Evolutionary conservation across 1,140 invertebrate species (phyloP), one percentile per base, ranked within the genome.

Genomic region (Drosophila prosaltans): DNA sequence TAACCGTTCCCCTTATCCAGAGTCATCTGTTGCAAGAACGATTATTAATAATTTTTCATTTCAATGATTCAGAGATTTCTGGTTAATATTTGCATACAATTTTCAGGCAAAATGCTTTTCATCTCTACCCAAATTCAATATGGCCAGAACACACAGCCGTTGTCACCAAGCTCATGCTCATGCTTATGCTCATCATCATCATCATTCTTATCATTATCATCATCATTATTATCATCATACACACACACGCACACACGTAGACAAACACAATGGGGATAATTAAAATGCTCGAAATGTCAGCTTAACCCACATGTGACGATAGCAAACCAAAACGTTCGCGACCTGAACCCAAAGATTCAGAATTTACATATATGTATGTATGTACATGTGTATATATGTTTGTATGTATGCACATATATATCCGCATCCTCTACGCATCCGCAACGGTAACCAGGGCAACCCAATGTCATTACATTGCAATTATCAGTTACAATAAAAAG

Each of bases 391-490:
- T 51, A 24, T n/a, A 9, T 24, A 51, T 51, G 1, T 24, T 21
- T 21, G 5, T 48, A 24, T 45, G 16, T 45, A 45, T 45, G 5
- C 21, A 26, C 26, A 40, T 26, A 21, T 8, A 40, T 24, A 51
- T 51, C 9, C 21, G n/a, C 24, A 54, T 73, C 61, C 60, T 64
- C 70, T 45, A 51, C 16, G 59, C 63, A 39, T 62, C 24, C 60
- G 32, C 32, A 32, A 26, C 16, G 39, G 9, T 32, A 73, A 41
- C 51, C 43, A 26, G 24, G 45, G 59, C 68, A 60, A 32, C 43
- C 72, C 72, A 80, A 67, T 82, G 83, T 88, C 80, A 86, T 86
- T 88, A 88, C 83, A 86, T 77, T 80, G 76, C 83, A 88, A 86
- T 86, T 86, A 86, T 86, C 83, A 88, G 77, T 65, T 65, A 78